Evolutionary conservation across 2,797 vertebrate species (phyloP).

Genomic region (Anguilla marmorata): DNA sequence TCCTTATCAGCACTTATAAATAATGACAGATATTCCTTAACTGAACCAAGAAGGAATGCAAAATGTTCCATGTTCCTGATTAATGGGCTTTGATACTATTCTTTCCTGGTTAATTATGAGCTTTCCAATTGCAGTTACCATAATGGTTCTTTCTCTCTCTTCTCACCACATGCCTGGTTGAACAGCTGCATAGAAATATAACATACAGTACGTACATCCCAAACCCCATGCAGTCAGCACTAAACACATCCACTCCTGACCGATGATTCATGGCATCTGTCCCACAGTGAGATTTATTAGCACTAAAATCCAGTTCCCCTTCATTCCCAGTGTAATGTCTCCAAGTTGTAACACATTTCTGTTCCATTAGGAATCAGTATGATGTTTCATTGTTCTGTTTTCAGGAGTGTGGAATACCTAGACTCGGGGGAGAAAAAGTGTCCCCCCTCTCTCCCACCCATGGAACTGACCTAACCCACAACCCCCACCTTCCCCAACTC

Average conservation of each 20-base stretch:
- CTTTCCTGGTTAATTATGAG: slow-evolving; percentile 1
- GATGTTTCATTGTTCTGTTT: not conserved
- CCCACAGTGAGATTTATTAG: not conserved
- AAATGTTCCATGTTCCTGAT: not conserved
- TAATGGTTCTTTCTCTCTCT: slow-evolving; percentile 32
- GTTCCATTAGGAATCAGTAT: not conserved
- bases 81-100: not conserved
- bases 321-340: not conserved
- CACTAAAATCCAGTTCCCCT: not conserved
- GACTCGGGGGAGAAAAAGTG: not conserved
- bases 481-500: not conserved
- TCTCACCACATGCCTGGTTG: slow-evolving; percentile 4
- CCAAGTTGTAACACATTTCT: not conserved
- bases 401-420: not conserved
- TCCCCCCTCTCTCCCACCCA: not conserved
- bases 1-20: not conserved
- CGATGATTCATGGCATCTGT: not conserved
- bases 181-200: slow-evolving; percentile 9
- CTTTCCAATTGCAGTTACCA: not conserved
- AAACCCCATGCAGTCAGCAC: not conserved
- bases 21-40: not conserved
- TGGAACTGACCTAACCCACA: not conserved
- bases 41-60: not conserved
- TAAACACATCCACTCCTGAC: not conserved
- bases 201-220: not conserved